phyloP scores from a whole-genome alignment of 2,888 invertebrate species.

The Xylota sylvarum region DNA sequence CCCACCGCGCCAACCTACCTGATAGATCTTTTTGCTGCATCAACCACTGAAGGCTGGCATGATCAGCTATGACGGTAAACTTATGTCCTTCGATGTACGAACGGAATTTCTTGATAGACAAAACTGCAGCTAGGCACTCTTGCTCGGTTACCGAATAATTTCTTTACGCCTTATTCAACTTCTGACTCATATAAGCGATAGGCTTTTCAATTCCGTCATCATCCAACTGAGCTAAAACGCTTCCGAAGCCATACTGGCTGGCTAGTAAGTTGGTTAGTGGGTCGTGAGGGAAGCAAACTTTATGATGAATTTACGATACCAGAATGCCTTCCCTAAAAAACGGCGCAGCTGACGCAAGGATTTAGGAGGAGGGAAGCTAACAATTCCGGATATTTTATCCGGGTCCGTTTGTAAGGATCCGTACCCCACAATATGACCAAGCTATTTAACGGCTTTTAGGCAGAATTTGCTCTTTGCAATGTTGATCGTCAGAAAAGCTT shows the following conservation, averaged over 20 bases:
- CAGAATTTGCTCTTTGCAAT: not conserved
- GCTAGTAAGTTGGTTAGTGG: not conserved
- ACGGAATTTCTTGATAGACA: not conserved
- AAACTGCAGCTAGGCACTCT: conserved; percentile 46
- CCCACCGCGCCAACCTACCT: not conserved
- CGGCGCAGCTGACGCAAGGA: conserved; percentile 46
- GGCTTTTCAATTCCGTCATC: not conserved
- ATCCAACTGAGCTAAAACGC: not conserved
- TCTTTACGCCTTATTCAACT: not conserved
- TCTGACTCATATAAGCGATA: not conserved
- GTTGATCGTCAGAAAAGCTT: not conserved
- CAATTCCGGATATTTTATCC: conserved; percentile 54
- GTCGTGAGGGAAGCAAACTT: conserved; percentile 33
- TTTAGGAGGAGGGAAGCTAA: conserved; percentile 38
- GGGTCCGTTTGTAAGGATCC: conserved; percentile 68
- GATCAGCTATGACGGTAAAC: not conserved
- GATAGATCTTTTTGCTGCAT: not conserved
- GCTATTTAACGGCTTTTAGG: not conserved
- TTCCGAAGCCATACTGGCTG: not conserved
- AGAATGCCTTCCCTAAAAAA: conserved; percentile 72
- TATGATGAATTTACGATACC: conserved; percentile 57
- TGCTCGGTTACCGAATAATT: not conserved
- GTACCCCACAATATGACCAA: not conserved
- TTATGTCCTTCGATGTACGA: not conserved
- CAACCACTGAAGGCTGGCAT: not conserved